Conservation (phyloP, 2,797 vertebrate genomes). For the Garrulus glandarius region DNA sequence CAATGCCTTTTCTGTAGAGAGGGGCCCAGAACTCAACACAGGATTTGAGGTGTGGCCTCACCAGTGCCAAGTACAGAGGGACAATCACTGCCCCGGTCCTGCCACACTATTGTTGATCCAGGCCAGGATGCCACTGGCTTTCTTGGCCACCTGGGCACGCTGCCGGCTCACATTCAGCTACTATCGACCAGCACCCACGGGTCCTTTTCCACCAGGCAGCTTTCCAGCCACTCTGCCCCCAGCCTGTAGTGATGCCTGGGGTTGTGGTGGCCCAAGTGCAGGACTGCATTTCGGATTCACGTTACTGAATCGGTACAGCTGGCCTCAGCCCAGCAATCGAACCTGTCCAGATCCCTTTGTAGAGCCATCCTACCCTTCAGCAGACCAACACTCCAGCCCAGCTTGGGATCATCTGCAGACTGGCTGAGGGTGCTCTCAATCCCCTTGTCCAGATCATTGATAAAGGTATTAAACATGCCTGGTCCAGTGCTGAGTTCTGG, state of each 20-base stretch:
- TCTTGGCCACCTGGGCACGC: background rate
- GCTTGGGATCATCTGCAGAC: background rate
- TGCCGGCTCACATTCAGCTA: background rate
- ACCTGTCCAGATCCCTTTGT: background rate
- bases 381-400: background rate
- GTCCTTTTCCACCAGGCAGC: background rate
- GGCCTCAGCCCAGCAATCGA: background rate
- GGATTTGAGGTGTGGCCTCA: background rate
- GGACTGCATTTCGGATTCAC: background rate
- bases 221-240: background rate
- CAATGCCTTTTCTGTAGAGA: background rate
- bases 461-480: background rate
- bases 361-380: background rate
- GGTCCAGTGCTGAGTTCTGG: background rate
- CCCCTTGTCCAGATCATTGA: background rate
- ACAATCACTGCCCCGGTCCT: background rate
- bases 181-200: background rate
- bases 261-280: background rate
- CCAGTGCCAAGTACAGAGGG: background rate
- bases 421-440: background rate
- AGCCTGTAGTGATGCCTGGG: background rate
- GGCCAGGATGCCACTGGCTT: background rate
- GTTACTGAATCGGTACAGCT: background rate
- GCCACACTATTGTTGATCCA: background rate
- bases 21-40: background rate